These are phyloP conservation scores for Gallinago paraguaiae DNA, from an alignment of 2,113 vertebrate genomes.

Conservation along the genomic window DNA sequence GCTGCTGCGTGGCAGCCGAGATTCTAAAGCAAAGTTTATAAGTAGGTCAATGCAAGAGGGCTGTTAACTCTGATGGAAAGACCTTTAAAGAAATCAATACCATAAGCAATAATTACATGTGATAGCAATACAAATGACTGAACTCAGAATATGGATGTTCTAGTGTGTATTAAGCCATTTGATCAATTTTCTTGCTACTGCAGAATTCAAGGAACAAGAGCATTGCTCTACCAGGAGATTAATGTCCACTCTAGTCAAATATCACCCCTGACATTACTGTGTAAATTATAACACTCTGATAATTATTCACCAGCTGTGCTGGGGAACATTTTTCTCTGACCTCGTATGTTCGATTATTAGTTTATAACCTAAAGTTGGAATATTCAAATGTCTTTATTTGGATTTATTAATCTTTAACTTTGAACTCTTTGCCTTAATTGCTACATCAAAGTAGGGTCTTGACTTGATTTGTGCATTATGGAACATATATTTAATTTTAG, in stretches of 20 bases:
- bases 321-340: background rate
- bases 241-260: background rate
- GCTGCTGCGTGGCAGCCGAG: background rate
- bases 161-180: background rate
- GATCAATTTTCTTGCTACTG: background rate
- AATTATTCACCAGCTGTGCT: background rate
- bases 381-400: background rate
- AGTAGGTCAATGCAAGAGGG: background rate
- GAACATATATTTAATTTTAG: background rate
- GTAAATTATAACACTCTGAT: background rate
- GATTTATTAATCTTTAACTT: background rate
- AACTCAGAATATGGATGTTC: background rate
- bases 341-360: background rate
- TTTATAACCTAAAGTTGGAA: background rate
- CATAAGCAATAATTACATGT: background rate
- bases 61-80: background rate
- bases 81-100: conserved; percentile 9
- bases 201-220: background rate
- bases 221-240: background rate
- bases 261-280: background rate
- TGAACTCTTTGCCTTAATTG: background rate
- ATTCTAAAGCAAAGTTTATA: background rate
- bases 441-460: background rate
- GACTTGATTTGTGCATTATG: background rate
- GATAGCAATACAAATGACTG: background rate